phyloP scores from a whole-genome alignment of 2,113 vertebrate genomes.

The Xerus inauris region DNA sequence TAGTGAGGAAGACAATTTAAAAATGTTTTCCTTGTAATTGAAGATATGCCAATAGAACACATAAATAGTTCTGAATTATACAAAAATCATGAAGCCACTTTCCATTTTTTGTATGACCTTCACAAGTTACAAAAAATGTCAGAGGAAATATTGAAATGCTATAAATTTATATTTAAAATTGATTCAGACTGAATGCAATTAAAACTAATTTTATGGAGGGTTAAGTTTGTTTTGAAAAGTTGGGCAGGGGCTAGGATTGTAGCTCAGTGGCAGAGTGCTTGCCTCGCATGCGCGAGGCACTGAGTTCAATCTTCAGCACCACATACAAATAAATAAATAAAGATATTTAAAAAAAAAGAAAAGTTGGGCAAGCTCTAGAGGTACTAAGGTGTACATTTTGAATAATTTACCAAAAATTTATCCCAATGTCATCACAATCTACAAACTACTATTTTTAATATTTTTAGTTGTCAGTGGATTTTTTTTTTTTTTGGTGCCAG shows the following conservation, averaged over 20 bases:
- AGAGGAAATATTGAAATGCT: constrained; percentile 44
- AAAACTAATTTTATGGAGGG: constrained; percentile 41
- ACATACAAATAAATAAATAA: too few relatives aligned
- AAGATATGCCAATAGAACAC: not conserved
- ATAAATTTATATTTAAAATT: constrained; percentile 54
- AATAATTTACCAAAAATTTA: constrained; percentile 58
- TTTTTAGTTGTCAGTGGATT: too few relatives aligned
- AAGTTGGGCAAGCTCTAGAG: not conserved
- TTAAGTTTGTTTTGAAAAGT: constrained; percentile 11
- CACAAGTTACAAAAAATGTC: constrained; percentile 32
- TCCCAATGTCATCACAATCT: not conserved
- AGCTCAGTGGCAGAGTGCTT: too few relatives aligned
- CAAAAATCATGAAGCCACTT: constrained; percentile 6
- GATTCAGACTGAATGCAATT: not conserved
- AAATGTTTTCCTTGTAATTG: constrained; percentile 8
- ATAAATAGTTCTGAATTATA: constrained; percentile 53
- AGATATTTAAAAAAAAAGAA: too few relatives aligned
- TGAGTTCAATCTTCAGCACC: too few relatives aligned
- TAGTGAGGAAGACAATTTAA: constrained; percentile 1
- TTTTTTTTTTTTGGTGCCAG: too few relatives aligned
- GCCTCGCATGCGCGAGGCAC: too few relatives aligned
- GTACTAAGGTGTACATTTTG: constrained; percentile 50
- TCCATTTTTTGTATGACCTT: not conserved
- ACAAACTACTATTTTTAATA: not conserved
- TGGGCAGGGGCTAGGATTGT: too few relatives aligned